Evolutionary conservation across 1,140 invertebrate species (phyloP), one percentile per base, ranked within the genome.

Genomic region (Mesaphorura yosii): DNA sequence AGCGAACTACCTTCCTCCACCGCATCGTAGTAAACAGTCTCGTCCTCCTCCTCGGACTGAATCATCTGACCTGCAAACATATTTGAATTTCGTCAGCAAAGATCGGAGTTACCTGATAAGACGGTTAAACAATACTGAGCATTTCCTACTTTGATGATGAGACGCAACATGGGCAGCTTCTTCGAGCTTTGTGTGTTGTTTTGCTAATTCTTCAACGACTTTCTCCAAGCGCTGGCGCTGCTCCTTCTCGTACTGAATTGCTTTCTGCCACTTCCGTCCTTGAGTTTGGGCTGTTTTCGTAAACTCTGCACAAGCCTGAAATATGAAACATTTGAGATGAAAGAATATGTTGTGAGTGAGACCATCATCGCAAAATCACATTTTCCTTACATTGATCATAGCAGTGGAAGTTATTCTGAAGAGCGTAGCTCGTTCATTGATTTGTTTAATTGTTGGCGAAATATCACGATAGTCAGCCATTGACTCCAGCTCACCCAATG

Each of bases 151-250:
- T n/a, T 51, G 40, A 23, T 48, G 46, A 50, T 56, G 49, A 31
- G 52, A 46, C 2, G 52, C 48, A 12, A 47, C 53, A 4, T 54
- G 58, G 5, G 83, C 84, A 15, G 83, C 86, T 69, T 84, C 81
- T 67, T 95, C 91, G 50, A 99, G 74, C 58, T 86, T 83, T 25
- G 89, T 90, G 67, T 98, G 93, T 69, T 99, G 94, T 59, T 88
- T 80, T 1, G 95, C 95, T 41, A 98, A 75, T 64, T 94, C 89
- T 69, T 98, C 94, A 2, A 98, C 87, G 72, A 98, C 89, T 65
- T 96, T 91, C 70, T 98, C 92, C 39, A 98, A 73, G n/a, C 87
- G 76, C 62, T 84, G 75, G 62, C 92, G 82, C 71, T 97, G 89
- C 58, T 97, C 92, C 2, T 93, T 81, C 66, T 98, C 94, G 67